phyloP scores from a whole-genome alignment of 1,140 invertebrate species.

The Phenacoccus solenopsis region DNA sequence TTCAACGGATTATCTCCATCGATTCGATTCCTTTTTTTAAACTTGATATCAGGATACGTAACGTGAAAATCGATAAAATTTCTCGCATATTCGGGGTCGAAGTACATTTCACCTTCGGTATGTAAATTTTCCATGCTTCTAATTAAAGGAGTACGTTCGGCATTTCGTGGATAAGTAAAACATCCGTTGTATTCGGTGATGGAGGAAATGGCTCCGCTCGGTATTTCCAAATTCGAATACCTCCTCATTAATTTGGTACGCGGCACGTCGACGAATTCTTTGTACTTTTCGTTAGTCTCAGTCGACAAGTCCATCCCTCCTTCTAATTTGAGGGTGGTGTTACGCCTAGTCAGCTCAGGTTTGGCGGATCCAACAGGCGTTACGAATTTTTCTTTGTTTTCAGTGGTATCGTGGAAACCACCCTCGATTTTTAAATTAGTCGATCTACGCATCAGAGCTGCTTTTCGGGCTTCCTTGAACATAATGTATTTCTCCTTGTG shows the following conservation, averaged over 20 bases:
- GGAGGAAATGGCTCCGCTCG: conserved; percentile 17
- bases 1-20: neutral
- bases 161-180: conserved; percentile 23
- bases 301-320: conserved; percentile 22
- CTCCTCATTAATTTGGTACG: conserved; percentile 19
- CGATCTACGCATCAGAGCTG: conserved; percentile 21
- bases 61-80: conserved; percentile 21
- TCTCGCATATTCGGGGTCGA: conserved; percentile 20
- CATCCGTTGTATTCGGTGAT: conserved; percentile 19
- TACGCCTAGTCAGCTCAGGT: conserved; percentile 6
- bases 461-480: neutral
- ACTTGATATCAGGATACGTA: neutral
- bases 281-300: conserved; percentile 24
- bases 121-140: conserved; percentile 20
- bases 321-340: conserved; percentile 21
- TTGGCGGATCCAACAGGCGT: conserved; percentile 11
- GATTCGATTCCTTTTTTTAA: neutral
- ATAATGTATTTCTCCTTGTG: neutral
- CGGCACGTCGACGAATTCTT: conserved; percentile 23
- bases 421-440: conserved; percentile 26
- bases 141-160: conserved; percentile 12
- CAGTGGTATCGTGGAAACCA: conserved; percentile 21
- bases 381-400: conserved; percentile 23
- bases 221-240: conserved; percentile 23
- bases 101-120: conserved; percentile 22